Conservation (phyloP, 2,888 invertebrate genomes). For the Cryptocephalus primarius region DNA sequence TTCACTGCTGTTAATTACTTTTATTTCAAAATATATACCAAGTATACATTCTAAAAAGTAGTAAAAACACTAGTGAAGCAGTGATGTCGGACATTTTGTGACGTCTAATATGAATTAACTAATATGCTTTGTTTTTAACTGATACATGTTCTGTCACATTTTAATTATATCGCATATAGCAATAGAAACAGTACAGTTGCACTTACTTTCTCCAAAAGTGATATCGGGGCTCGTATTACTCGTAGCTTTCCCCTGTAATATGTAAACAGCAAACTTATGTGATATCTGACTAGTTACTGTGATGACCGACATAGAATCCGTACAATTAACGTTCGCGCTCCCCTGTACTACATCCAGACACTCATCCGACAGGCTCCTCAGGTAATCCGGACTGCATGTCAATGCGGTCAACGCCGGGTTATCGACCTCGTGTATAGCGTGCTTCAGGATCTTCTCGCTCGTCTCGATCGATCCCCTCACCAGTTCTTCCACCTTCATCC, state of each 20-base stretch:
- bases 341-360: conserved; percentile 34
- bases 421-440: conserved; percentile 47
- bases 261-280: conserved; percentile 48
- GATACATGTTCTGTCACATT: background rate
- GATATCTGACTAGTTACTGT: conserved; percentile 42
- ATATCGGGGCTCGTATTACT: conserved; percentile 65
- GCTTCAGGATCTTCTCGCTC: conserved; percentile 29
- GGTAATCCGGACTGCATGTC: conserved; percentile 53
- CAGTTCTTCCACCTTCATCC: conserved; percentile 22
- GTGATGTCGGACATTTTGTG: no score
- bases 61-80: no score
- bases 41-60: no score
- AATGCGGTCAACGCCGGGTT: conserved; percentile 56
- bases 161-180: background rate
- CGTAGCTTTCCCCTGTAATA: conserved; percentile 65
- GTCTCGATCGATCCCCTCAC: conserved; percentile 28
- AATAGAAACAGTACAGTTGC: background rate
- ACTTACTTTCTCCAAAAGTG: conserved; percentile 52
- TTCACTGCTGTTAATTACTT: background rate
- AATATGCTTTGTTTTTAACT: background rate
- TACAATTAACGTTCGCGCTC: conserved; percentile 19
- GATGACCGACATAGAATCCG: conserved; percentile 29
- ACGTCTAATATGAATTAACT: no score
- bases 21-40: background rate
- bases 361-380: conserved; percentile 36